Percentiles rank a stretch among this genome's conserved stretches.
These are phyloP conservation scores for Naso thynnoides DNA, from an alignment of 2,797 vertebrate genomes.

Conservation along the genomic window DNA sequence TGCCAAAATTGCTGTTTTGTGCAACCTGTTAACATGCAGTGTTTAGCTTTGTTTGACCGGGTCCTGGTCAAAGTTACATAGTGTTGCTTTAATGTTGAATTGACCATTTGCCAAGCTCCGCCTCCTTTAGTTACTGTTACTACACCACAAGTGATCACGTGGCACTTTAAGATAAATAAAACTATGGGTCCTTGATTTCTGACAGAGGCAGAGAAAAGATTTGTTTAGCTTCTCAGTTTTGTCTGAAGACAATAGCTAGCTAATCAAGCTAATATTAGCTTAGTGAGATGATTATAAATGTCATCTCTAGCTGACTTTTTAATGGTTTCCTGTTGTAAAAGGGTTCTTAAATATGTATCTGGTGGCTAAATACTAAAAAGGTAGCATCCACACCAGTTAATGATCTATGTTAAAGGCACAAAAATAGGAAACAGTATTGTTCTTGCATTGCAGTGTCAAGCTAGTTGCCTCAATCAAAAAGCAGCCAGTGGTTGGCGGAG, in stretches of 20 bases:
- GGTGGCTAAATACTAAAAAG: neutral
- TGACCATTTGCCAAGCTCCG: constrained; percentile 7
- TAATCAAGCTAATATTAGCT: neutral
- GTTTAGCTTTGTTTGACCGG: too few species aligned
- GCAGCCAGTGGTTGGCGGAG: neutral
- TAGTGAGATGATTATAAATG: neutral
- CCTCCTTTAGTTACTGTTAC: neutral
- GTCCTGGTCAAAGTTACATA: too few species aligned
- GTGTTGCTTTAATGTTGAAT: constrained; percentile 3
- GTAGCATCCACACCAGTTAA: neutral
- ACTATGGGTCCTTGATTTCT: neutral
- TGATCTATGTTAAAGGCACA: neutral
- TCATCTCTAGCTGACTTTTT: neutral
- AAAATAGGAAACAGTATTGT: neutral
- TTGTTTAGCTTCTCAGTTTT: neutral
- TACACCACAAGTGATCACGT: neutral
- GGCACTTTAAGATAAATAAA: neutral
- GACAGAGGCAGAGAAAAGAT: neutral
- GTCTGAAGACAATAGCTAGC: too few species aligned
- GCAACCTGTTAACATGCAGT: too few species aligned
- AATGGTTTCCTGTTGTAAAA: constrained; percentile 3
- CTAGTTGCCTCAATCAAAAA: neutral
- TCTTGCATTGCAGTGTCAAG: neutral
- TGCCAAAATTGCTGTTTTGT: too few species aligned
- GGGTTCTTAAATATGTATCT: constrained; percentile 1